These are phyloP conservation scores for Bradysia coprophila DNA, from an alignment of 1,140 invertebrate genomes.

Conservation along the genomic window DNA sequence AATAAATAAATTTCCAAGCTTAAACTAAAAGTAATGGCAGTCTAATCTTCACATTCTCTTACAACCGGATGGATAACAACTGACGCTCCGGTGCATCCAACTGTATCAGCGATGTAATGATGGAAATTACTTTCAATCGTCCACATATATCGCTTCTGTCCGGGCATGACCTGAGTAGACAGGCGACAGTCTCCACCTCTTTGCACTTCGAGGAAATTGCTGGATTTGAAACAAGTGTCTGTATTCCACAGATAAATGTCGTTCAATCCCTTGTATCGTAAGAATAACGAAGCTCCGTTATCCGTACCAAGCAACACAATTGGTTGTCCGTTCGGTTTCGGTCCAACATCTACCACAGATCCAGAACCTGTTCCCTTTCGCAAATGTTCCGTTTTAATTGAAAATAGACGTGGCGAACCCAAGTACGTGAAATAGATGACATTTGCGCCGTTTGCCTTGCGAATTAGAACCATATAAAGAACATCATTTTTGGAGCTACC, in stretches of 20 bases:
- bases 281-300: slow-evolving; percentile 32
- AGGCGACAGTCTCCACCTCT: slow-evolving; percentile 34
- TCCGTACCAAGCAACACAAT: slow-evolving; percentile 39
- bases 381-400: slow-evolving; percentile 28
- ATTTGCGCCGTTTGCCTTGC: slow-evolving; percentile 25
- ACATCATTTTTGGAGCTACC: slow-evolving; percentile 26
- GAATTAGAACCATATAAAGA: slow-evolving; percentile 31
- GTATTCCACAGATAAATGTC: slow-evolving; percentile 41
- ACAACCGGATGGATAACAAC: slow-evolving; percentile 30
- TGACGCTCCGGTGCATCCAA: slow-evolving; percentile 33
- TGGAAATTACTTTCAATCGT: slow-evolving; percentile 42
- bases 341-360: slow-evolving; percentile 31
- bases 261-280: slow-evolving; percentile 34
- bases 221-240: slow-evolving; percentile 28
- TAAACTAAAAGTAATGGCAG: too few relatives aligned
- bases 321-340: slow-evolving; percentile 28
- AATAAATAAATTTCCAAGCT: too few relatives aligned
- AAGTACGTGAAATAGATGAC: slow-evolving; percentile 38
- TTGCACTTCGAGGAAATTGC: slow-evolving; percentile 34
- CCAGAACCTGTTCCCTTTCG: slow-evolving; percentile 27
- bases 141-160: slow-evolving; percentile 36
- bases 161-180: slow-evolving; percentile 35
- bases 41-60: slow-evolving; percentile 22
- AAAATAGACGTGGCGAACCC: slow-evolving; percentile 30
- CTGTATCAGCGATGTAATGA: slow-evolving; percentile 34